Percentiles rank a stretch among this genome's conserved stretches.
Conservation (phyloP, 2,888 invertebrate species). For the Hemithea aestivaria region DNA sequence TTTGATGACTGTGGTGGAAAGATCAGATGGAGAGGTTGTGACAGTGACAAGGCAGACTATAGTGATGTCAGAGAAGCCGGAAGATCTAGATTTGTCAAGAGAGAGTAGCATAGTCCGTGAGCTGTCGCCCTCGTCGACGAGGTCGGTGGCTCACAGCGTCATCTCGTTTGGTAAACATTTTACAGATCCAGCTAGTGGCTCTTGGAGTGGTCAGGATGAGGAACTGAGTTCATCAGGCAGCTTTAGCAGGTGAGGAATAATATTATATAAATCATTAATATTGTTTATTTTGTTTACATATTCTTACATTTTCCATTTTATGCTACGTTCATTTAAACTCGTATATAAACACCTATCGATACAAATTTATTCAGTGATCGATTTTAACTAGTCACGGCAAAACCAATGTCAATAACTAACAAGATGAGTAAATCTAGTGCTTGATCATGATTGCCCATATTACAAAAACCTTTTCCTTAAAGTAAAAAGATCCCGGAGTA, state of each 20-base stretch:
- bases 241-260: constrained; percentile 61
- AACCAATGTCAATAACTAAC: too few species aligned
- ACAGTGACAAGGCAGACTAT: constrained; percentile 59
- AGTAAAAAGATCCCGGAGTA: too few species aligned
- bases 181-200: constrained; percentile 78
- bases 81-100: constrained; percentile 65
- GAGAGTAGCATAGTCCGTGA: constrained; percentile 67
- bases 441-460: too few species aligned
- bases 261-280: not conserved
- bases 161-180: constrained; percentile 72
- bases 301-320: too few species aligned
- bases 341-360: too few species aligned
- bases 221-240: constrained; percentile 75
- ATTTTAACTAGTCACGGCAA: too few species aligned
- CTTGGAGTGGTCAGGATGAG: constrained; percentile 76
- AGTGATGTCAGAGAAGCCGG: constrained; percentile 60
- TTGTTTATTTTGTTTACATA: too few species aligned
- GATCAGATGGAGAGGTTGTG: constrained; percentile 70
- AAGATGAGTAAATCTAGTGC: too few species aligned
- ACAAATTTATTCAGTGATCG: too few species aligned
- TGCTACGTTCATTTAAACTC: too few species aligned
- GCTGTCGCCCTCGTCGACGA: constrained; percentile 74
- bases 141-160: constrained; percentile 70
- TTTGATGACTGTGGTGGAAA: constrained; percentile 70
- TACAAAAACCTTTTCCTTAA: too few species aligned